Percentiles rank a stretch among this genome's conserved stretches.
Conservation (phyloP, 2,888 invertebrate genomes). For the Leptinotarsa haldemani region DNA sequence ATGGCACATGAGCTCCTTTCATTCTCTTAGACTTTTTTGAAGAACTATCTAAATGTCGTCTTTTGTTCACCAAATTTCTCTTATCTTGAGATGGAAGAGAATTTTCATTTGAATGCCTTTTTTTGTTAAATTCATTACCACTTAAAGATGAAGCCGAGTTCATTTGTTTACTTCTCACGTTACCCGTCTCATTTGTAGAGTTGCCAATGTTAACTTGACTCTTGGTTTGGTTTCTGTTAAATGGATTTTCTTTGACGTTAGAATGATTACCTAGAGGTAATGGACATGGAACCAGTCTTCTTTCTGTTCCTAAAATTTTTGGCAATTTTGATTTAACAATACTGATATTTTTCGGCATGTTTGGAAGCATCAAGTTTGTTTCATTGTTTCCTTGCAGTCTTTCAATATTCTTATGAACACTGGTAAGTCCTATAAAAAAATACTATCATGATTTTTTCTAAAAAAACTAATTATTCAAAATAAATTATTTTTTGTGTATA, state of each 20-base stretch:
- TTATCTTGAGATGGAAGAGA: not conserved
- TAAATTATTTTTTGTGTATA: no score
- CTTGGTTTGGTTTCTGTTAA: not conserved
- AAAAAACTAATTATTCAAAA: no score
- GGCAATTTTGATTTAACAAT: not conserved
- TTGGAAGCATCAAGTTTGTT: not conserved
- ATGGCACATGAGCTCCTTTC: not conserved
- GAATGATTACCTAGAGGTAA: slow-evolving; percentile 1
- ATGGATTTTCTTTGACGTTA: not conserved
- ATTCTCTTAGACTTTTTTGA: not conserved
- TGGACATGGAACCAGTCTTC: not conserved
- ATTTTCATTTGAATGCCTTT: not conserved
- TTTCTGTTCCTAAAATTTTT: not conserved
- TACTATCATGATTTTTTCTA: not conserved
- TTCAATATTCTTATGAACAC: not conserved
- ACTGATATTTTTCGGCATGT: not conserved
- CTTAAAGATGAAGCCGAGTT: not conserved
- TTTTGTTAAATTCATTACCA: not conserved
- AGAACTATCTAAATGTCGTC: not conserved
- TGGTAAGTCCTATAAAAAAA: not conserved
- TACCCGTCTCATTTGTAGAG: not conserved
- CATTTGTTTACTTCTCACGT: not conserved
- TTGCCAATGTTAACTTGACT: not conserved
- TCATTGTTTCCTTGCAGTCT: not conserved
- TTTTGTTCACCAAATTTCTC: not conserved